phyloP scores from a whole-genome alignment of 2,888 invertebrate genomes.

The Crematogaster levior region DNA sequence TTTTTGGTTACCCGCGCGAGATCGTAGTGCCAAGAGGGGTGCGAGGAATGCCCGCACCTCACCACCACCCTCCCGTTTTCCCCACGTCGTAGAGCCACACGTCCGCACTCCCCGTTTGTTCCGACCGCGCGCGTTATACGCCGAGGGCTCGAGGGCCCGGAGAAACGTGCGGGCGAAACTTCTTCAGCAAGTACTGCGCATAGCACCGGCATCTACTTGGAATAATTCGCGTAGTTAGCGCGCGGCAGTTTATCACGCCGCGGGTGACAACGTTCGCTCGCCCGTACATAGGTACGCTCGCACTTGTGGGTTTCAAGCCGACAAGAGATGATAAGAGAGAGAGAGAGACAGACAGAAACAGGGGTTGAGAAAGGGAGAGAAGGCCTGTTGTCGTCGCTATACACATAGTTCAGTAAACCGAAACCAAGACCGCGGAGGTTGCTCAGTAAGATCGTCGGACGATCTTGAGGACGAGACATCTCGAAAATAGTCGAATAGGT shows the following conservation, averaged over 20 bases:
- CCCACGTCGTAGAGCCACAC: background rate
- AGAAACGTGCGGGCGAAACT: constrained; percentile 62
- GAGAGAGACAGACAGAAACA: background rate
- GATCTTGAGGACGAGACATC: constrained; percentile 39
- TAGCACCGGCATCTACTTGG: constrained; percentile 74
- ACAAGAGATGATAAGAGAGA: background rate
- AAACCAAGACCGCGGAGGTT: constrained; percentile 70
- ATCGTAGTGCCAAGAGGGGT: constrained; percentile 10
- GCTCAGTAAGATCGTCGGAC: constrained; percentile 37
- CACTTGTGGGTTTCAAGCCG: constrained; percentile 10
- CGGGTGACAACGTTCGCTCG: constrained; percentile 70
- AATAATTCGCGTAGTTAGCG: constrained; percentile 81
- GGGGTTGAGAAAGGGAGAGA: background rate
- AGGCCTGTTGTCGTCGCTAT: constrained; percentile 54
- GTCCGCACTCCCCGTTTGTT: constrained; percentile 22
- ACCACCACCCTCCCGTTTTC: background rate
- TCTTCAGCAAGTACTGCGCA: constrained; percentile 58
- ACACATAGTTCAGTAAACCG: constrained; percentile 76
- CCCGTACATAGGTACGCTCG: constrained; percentile 33
- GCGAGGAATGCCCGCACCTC: constrained; percentile 39
- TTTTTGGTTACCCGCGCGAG: constrained; percentile 52
- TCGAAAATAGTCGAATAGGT: constrained; percentile 3
- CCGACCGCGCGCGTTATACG: constrained; percentile 30
- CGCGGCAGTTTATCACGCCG: constrained; percentile 79
- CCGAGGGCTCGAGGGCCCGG: constrained; percentile 13